Evolutionary conservation across 2,113 vertebrate genomes (phyloP), one percentile per base, ranked within the genome.

Genomic region (Phaethornis superciliosus): DNA sequence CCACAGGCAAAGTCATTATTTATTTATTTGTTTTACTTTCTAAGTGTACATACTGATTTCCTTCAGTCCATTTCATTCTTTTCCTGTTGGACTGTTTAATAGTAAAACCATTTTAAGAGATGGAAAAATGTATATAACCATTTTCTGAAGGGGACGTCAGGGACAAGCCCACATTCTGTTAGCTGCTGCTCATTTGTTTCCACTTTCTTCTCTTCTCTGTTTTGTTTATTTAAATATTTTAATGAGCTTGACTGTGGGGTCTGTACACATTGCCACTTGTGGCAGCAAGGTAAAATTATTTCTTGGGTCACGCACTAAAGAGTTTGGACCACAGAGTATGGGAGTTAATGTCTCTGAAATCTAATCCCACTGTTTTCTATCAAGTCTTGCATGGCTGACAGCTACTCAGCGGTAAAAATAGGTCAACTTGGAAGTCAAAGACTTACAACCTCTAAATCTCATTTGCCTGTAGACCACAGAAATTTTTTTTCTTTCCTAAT

Each of bases 381-480:
- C 77, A 64, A 76, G 94, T 86, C 78, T 94, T 95, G 90, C 95
- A 96, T 96, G 90, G 91, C 91, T 97, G 88, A 91, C 63, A 90
- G 59, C 91, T 95, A 95, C 69, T 96, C 86, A 95, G 77, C 85
- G 89, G 89, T 96, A 93, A 93, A 68, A 24, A 89, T 96, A 96
- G 95, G 95, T 96, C 92, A 93, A 24, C 1, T 42, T 92, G 79
- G 83, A 96, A 95, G 85, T 93, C 91, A 96, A 92, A 94, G 74
- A 90, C 59, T 74, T 90, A 85, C 82, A 96, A 85, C 71, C 54
- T 86, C 37, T 62, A 76, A 44, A 21, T 80, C 46, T 91, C 52
- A 72, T 94, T 93, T 90, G 35, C 74, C 87, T 89, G 52, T 55
- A 93, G 81, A 63, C n/a, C 75, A 70, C 3, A 5, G 47, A 87